Base-by-base conservation (phyloP, 2,113 vertebrate genomes). In the Oophaga pumilio region DNA sequence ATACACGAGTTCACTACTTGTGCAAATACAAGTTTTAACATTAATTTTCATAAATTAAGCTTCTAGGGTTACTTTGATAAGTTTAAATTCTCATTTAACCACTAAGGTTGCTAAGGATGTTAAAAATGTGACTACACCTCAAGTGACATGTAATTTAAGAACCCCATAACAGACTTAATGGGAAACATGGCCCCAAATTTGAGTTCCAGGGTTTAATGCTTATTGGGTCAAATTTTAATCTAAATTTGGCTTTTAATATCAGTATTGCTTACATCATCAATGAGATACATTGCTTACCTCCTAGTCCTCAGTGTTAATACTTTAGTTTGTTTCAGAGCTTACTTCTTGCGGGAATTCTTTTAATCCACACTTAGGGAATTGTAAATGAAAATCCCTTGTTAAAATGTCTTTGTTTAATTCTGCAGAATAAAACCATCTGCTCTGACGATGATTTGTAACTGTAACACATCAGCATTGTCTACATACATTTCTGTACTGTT, bases 111-210 rank as follows among this genome's bases (percentile, higher is more conserved):
- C 90, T 89, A 89, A 84, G 22, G 90, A 90, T 85, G 90, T 92
- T 52, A 6, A 80, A 91, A 91, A 89, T 89, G 20, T 89, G 73
- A 88, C 85, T 91, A 92, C 85, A 91, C 90, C 90, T 90, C 76
- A 78, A 89, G 88, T 92, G 91, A 92, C 90, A 91, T 90, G 91
- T 87, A 90, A 88, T 88, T 68, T 91, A 89, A 89, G 77, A 74
- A 82, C 89, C 89, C 91, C 90, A 88, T 88, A 89, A 89, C 84
- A 90, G 81, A 86, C 89, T 90, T 91, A 87, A 89, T 89, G 86
- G 83, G 89, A 88, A 89, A 91, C 89, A 81, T 90, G 85, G 89
- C 81, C 76, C 86, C 74, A 88, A 76, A 82, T 85, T 84, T 76
- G 73, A 83, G 83, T 77, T 86, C 62, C 85, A 79, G 24, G 15